These are phyloP conservation scores for Syngnathus scovelli DNA, from an alignment of 2,113 vertebrate genomes.

Conservation along the genomic window DNA sequence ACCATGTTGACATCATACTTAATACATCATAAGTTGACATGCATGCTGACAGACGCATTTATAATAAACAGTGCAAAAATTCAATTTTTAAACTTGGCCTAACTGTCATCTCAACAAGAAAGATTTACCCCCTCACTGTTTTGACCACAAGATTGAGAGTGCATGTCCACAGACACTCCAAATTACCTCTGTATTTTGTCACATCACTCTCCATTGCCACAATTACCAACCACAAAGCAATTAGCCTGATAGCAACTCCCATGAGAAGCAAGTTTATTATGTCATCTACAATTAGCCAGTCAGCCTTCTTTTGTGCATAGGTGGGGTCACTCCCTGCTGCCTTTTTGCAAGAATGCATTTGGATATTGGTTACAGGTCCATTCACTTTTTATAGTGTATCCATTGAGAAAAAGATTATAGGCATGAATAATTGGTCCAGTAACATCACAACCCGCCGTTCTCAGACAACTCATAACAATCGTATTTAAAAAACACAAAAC, in stretches of 20 bases:
- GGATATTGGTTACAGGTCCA: not conserved
- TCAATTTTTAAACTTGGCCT: not conserved
- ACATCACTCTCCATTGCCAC: not conserved
- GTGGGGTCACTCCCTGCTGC: not conserved
- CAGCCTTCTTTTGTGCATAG: not conserved
- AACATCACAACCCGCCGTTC: not conserved
- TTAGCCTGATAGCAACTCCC: slow-evolving; percentile 2
- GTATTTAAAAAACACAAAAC: too few species aligned
- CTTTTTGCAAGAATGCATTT: not conserved
- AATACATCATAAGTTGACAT: too few species aligned
- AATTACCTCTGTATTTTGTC: not conserved
- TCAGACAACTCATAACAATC: not conserved
- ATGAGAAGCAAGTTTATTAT: slow-evolving; percentile 8
- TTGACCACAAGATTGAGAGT: not conserved
- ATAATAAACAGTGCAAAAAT: not conserved
- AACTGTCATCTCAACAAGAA: not conserved
- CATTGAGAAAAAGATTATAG: not conserved
- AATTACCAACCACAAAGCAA: slow-evolving; percentile 3
- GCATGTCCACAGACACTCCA: not conserved
- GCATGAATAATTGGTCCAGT: not conserved
- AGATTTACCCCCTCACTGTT: not conserved
- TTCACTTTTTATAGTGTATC: not conserved
- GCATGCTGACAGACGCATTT: too few species aligned
- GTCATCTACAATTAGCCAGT: slow-evolving; percentile 1
- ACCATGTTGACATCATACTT: too few species aligned